phyloP scores from a whole-genome alignment of 2,797 vertebrate genomes.

The Phoxinus dragarum region DNA sequence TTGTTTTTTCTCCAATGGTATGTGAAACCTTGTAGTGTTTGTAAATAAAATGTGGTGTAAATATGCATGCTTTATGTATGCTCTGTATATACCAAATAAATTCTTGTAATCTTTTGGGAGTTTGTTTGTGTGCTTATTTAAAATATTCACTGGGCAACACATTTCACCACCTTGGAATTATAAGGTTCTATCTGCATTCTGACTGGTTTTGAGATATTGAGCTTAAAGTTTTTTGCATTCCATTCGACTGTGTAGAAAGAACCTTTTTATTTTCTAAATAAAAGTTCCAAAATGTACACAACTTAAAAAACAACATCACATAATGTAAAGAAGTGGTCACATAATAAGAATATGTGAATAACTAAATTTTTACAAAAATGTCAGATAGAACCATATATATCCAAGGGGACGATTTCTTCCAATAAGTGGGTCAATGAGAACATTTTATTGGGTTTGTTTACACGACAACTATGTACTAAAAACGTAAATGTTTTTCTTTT shows the following conservation, averaged over 20 bases:
- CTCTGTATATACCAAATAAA: constrained; percentile 74
- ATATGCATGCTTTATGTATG: constrained; percentile 74
- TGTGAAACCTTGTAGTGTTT: constrained; percentile 58
- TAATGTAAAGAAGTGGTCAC: too few species aligned
- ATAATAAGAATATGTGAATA: too few species aligned
- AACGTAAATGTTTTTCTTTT: background rate
- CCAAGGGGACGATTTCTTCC: background rate
- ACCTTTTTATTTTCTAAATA: too few species aligned
- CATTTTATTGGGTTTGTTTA: background rate
- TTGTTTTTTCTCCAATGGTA: constrained; percentile 31
- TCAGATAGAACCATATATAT: too few species aligned
- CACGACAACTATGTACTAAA: background rate
- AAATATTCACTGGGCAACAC: background rate
- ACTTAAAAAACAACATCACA: too few species aligned
- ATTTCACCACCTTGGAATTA: background rate
- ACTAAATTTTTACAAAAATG: too few species aligned
- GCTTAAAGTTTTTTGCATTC: too few species aligned
- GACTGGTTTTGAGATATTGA: too few species aligned
- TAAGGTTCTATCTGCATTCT: too few species aligned
- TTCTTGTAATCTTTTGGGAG: constrained; percentile 60
- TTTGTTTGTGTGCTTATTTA: constrained; percentile 31
- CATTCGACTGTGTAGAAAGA: too few species aligned
- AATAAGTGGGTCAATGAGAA: background rate
- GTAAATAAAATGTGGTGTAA: constrained; percentile 73
- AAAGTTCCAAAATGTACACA: too few species aligned